Evolutionary conservation across 2,113 vertebrate species (phyloP).

Genomic region (Mustela lutreola): DNA sequence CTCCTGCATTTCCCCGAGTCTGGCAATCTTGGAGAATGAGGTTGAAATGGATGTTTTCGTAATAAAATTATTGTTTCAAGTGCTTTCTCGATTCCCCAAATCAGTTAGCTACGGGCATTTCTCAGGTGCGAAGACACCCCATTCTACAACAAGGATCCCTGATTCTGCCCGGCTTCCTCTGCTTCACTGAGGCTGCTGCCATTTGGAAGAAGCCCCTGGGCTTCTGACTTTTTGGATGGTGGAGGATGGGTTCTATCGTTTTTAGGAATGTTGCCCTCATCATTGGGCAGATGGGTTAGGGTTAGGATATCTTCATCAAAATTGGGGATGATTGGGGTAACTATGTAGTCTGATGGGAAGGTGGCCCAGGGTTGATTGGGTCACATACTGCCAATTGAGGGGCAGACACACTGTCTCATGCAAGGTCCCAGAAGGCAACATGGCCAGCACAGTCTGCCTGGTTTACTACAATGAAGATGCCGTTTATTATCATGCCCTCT

Average conservation of each 20-base stretch:
- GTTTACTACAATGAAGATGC: conserved; percentile 77
- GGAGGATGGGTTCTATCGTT: too few species aligned
- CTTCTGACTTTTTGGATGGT: background rate
- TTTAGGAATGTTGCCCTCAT: background rate
- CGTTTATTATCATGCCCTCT: conserved; percentile 78
- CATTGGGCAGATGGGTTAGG: background rate
- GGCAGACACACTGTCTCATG: background rate
- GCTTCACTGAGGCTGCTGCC: background rate
- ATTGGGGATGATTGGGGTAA: background rate
- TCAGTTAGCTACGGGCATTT: background rate
- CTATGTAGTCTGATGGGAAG: background rate
- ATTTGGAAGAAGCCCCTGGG: background rate
- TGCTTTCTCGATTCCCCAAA: background rate
- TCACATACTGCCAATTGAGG: background rate
- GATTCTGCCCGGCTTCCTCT: background rate
- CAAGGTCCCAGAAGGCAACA: background rate
- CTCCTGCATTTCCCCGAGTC: background rate
- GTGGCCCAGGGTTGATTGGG: background rate
- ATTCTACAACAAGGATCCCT: too few species aligned
- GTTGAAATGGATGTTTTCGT: background rate
- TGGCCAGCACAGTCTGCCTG: background rate
- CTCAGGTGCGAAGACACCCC: background rate
- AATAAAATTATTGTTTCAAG: conserved; percentile 6
- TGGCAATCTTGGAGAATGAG: conserved; percentile 5
- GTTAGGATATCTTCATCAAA: background rate